Evolutionary conservation across 2,888 invertebrate species (phyloP), one percentile per base, ranked within the genome.

Genomic region (Lasioglossum lativentre): DNA sequence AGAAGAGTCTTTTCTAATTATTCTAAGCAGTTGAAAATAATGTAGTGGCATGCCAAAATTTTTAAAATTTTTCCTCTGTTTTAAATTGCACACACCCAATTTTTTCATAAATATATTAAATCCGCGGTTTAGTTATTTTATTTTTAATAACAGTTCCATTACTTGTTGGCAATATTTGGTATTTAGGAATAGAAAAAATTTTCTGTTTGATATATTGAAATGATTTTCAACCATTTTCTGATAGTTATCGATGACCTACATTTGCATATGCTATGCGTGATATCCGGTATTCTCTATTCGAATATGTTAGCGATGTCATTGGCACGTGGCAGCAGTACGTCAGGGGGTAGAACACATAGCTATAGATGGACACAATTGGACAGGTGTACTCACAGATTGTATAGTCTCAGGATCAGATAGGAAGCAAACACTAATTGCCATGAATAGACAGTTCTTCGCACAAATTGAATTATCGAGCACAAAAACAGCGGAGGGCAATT

Each of bases 171-270:
- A 34, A 3, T 34, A 1, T 34, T 34, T 34, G 34, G 34, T 34
- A 34, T 34, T 34, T 3, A 34, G 34, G 34, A 34, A 1, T 34
- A 34, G 34, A 34, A 34, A 34, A 34, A 34, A 40, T n/a, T 40
- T 40, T n/a, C 12, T n/a, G 23, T 5, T n/a, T 12, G 8, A 40
- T 40, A 8, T n/a, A 4, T 70, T n/a, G 5, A 75, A 85, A 75
- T 80, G 88, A 75, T 80, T 30, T 68, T 68, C 59, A 73, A 12
- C 68, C 71, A 56, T 75, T 76, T 40, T 59, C 45, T 66, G 72
- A 30, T 45, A 78, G 34, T 78, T 78, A 71, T 81, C 59, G 82
- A 77, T 90, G 82, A 72, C 90, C 88, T 80, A 90, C 83, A 86
- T 89, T 82, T 71, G 40, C 70, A 23, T 74, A n/a, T 12, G 16